Evolutionary conservation across 2,888 invertebrate species (phyloP).

Genomic region (Aricia artaxerxes): DNA sequence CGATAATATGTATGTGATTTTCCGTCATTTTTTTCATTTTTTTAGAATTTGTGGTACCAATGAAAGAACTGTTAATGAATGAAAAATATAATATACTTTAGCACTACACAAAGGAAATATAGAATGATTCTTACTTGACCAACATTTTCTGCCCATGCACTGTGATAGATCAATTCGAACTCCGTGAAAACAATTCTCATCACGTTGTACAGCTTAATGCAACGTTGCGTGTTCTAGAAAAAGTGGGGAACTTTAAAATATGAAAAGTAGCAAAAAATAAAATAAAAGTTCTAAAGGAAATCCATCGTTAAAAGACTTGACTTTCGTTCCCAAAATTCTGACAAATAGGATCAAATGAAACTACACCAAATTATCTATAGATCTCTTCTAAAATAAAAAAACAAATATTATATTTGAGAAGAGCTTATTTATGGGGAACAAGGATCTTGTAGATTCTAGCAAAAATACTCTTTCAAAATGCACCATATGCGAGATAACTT

Average conservation of each 20-base stretch:
- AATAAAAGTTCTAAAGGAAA: not conserved
- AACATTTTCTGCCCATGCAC: constrained; percentile 88
- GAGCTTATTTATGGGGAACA: not conserved
- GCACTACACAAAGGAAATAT: constrained; percentile 12
- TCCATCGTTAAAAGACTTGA: not conserved
- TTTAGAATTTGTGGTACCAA: too few relatives aligned
- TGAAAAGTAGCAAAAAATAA: not conserved
- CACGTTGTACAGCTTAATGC: constrained; percentile 89
- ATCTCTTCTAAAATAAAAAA: too few relatives aligned
- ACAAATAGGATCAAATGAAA: not conserved
- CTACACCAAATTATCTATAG: too few relatives aligned
- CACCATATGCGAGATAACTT: constrained; percentile 72
- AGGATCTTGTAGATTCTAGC: not conserved
- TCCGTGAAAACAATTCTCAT: constrained; percentile 89
- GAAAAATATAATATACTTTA: not conserved
- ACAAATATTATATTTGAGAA: not conserved
- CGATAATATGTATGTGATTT: too few relatives aligned
- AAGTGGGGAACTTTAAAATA: not conserved
- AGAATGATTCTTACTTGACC: constrained; percentile 78
- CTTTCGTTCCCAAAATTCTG: not conserved
- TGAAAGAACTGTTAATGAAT: not conserved
- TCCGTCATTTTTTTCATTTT: too few relatives aligned
- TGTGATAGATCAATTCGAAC: constrained; percentile 90
- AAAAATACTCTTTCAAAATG: not conserved
- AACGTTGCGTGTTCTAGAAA: constrained; percentile 83